Base-by-base conservation (phyloP, 2,797 vertebrate genomes). In the Pachyuromys duprasi region DNA sequence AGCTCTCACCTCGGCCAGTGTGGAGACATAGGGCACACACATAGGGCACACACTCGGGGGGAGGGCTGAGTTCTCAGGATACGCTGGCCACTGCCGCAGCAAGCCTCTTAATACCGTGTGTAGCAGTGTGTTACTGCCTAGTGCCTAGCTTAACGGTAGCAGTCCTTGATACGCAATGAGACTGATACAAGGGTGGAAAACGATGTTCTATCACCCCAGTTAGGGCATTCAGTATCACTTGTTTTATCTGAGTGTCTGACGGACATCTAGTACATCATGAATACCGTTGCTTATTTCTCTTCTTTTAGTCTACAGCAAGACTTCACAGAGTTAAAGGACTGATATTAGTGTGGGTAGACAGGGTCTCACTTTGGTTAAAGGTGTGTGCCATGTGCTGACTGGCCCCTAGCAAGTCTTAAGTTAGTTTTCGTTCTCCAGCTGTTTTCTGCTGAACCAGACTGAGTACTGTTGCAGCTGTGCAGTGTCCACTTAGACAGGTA, bases 311-410 rank as follows among this genome's bases (percentile, higher is more conserved):
- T 72, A 45, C 28, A 57, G 11, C 24, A 55, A 75, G 75, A 53
- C 17, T 45, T 84, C 74, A 70, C 80, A 86, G 49, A 96, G 55
- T 72, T 89, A 36, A 93, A 92, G 95, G 63, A 53, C 31, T 31
- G 57, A 18, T 80, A 72, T 42, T 76, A 75, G n/a, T 95, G 86
- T 79, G 45, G 57, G 39, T 92, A 18, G 5, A 22, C 74, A 36
- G 36, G 63, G 22, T 70, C 26, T 90, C 67, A 33, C 80, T 93
- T 89, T 83, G 91, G 36, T 72, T 86, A 95, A 90, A 91, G 55
- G 0, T 89, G 15, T 28, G 81, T 75, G 57, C 9, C 17, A 45
- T 89, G 8, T 86, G 80, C 42, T 67, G 55, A 65, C 5, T 53
- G 13, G 72, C 14, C 7, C 28, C 72, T 53, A 42, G 22, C 28